These are phyloP conservation scores for Phrynosoma platyrhinos DNA, from an alignment of 2,113 vertebrate species.

Conservation along the genomic window DNA sequence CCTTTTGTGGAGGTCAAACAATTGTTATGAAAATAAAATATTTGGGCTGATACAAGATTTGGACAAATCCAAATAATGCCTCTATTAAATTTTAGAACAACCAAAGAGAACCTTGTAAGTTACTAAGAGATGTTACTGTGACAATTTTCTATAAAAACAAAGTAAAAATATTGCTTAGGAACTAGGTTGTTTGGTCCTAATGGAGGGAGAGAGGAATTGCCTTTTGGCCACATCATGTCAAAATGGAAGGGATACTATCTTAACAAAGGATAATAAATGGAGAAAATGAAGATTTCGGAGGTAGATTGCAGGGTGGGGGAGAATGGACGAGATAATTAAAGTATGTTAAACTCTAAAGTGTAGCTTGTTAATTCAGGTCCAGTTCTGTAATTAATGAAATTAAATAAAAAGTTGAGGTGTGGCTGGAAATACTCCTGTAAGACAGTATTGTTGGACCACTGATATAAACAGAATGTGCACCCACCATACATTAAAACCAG, in stretches of 20 bases:
- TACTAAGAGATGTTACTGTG: too few species aligned
- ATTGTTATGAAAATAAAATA: too few species aligned
- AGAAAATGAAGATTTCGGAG: not conserved
- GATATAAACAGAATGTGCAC: not conserved
- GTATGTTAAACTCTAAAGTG: not conserved
- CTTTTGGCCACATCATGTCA: not conserved
- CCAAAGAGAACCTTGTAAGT: too few species aligned
- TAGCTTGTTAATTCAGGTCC: not conserved
- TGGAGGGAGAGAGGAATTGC: too few species aligned
- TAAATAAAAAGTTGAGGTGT: not conserved
- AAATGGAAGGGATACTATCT: not conserved
- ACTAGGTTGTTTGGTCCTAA: too few species aligned
- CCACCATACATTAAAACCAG: not conserved
- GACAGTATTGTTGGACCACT: not conserved
- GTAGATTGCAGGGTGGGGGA: not conserved
- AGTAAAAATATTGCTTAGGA: too few species aligned
- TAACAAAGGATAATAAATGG: not conserved
- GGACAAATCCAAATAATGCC: too few species aligned
- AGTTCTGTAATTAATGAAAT: not conserved
- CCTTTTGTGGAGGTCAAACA: too few species aligned
- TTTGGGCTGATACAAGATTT: too few species aligned
- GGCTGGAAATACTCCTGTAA: not conserved
- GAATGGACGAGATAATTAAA: not conserved
- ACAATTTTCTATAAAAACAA: too few species aligned
- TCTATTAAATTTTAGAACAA: too few species aligned